Evolutionary conservation across 2,888 invertebrate species (phyloP), one percentile per base, ranked within the genome.

Genomic region (Alviniconcha strummeri): DNA sequence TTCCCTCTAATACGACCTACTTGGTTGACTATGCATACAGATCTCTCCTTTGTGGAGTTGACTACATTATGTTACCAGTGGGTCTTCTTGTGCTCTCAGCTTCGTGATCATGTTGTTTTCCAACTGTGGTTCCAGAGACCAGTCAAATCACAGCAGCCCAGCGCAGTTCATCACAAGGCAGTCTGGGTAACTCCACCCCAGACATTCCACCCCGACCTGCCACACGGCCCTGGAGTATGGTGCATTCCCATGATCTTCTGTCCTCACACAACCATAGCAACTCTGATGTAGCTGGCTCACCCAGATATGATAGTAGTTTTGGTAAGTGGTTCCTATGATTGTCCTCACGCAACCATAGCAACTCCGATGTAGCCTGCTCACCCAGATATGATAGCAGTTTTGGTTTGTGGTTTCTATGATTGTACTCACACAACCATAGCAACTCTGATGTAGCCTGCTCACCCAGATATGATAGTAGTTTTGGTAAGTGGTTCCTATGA

Each of bases 131-230:
- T 88, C 19, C 83, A 87, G 88, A 88, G 55, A 84, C 87, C 11
- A 71, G 84, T 17, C 84, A 83, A 52, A 76, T 88, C 74, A 84
- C 82, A 15, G 80, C 88, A 13, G 87, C 87, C 9, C 90, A 89
- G 17, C 86, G 91, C 57, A 91, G 91, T 80, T 88, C 90, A 5
- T 92, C 92, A 19, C 91, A 90, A 82, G 90, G 90, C n/a, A 91
- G 91, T 82, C 85, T 91, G 57, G 89, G 88, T 9, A 90, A 88
- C 86, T 89, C 88, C 69, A 94, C 96, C 0, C 97, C 97, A 0
- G 97, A 97, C 93, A 95, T 97, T 92, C 97, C 97, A 0, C 97
- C 97, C 0, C 94, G 97, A 87, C 91, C 93, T 6, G 88, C 90
- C 17, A 90, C 93, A 13, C 89, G 90, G 6, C 87, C 87, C 6